These are phyloP conservation scores for Myxocyprinus asiaticus DNA, from an alignment of 2,113 vertebrate genomes.

Conservation along the genomic window DNA sequence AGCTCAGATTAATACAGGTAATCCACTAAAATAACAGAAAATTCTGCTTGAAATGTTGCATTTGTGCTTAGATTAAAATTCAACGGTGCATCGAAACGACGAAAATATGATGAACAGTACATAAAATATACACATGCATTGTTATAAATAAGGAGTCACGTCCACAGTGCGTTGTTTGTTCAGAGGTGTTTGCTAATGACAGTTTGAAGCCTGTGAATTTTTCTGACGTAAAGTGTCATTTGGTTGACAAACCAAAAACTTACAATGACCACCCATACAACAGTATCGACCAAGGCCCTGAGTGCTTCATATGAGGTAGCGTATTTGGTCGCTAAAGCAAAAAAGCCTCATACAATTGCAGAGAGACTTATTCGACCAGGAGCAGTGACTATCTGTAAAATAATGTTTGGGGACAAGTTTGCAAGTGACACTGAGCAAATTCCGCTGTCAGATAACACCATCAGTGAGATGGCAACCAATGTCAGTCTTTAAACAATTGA, in stretches of 20 bases:
- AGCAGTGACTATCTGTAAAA: not conserved
- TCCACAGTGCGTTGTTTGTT: not conserved
- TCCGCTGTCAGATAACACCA: not conserved
- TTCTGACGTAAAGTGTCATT: not conserved
- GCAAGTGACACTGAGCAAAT: not conserved
- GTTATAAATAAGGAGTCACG: not conserved
- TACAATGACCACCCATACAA: too few species aligned
- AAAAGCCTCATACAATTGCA: not conserved
- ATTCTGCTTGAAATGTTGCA: too few species aligned
- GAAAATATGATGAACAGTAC: not conserved
- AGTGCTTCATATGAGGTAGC: not conserved
- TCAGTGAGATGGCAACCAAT: not conserved
- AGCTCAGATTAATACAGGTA: too few species aligned
- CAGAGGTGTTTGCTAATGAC: not conserved
- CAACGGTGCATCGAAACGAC: not conserved
- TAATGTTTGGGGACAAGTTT: not conserved
- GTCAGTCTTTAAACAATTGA: constrained; percentile 8
- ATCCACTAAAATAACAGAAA: too few species aligned
- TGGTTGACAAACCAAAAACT: not conserved
- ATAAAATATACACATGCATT: not conserved
- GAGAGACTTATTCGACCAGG: not conserved
- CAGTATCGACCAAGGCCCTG: not conserved
- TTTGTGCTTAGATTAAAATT: too few species aligned
- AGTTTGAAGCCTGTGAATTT: not conserved
- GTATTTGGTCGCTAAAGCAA: not conserved